Base-by-base conservation (phyloP, 2,888 invertebrate species). In the Agriopis leucophaearia region DNA sequence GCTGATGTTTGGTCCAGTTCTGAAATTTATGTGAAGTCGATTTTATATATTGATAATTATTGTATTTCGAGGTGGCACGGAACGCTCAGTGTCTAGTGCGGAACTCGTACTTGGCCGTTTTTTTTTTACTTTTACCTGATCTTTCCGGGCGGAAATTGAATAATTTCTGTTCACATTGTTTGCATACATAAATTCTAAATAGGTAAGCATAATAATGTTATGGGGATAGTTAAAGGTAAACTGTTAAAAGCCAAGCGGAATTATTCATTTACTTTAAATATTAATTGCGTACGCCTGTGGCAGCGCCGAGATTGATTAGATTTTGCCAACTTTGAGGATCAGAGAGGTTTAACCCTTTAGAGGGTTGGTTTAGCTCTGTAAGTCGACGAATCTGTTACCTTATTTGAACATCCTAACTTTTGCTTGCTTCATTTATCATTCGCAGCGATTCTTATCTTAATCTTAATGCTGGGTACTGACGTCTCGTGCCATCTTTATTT, bases 211-310 rank as follows among this genome's bases (percentile, higher is more conserved):
- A 54, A 54, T 54, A 40, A 54, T 54, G 9, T 40, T 36, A 52
- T 38, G 36, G 36, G 15, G 9, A 15, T 52, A n/a, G 52, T 9
- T 36, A 36, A 36, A 40, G 38, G 40, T 40, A 54, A 54, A 40
- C 54, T 16, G 54, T 10, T 54, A 12, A 54, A 54, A 40, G 16
- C 16, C 16, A 54, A 15, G 12, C 16, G 18, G 16, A 54, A 54
- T 40, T 40, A 54, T 54, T 54, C 40, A 54, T 54, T 54, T 38
- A 40, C 16, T 40, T 54, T 40, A 16, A 54, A 54, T 54, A 40
- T 54, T 54, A 36, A 40, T 54, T 16, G 54, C 16, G 16, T 18
- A 15, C 52, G 52, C 38, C 38, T 38, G 52, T 52, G 13, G 15
- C 15, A 15, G 15, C 16, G 15, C 9, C 10, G 8, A 15, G 38